A percentile compares a stretch with the other conserved stretches of the same genome.
These are phyloP conservation scores for Machimus atricapillus DNA, from an alignment of 2,888 invertebrate genomes.

Conservation along the genomic window DNA sequence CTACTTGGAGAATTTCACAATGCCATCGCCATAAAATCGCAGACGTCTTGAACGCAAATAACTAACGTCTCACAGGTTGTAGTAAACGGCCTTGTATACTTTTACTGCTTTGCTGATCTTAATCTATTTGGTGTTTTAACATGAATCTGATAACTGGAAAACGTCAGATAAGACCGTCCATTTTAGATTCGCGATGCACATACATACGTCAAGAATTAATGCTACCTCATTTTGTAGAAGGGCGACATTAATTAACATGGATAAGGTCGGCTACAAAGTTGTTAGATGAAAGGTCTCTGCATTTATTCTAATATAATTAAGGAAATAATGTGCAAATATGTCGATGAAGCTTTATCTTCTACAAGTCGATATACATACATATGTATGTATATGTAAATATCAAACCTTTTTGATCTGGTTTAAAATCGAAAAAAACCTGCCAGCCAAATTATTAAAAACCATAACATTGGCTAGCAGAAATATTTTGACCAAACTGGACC, in stretches of 20 bases:
- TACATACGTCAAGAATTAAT: neutral
- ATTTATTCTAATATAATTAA: neutral
- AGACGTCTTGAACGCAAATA: neutral
- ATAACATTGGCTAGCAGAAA: too few species aligned
- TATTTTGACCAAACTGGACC: too few species aligned
- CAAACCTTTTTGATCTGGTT: too few species aligned
- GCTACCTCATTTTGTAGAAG: neutral
- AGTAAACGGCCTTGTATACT: neutral
- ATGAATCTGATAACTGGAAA: neutral
- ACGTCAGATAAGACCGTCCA: neutral
- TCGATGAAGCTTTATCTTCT: too few species aligned
- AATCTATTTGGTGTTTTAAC: neutral
- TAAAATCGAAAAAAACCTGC: too few species aligned
- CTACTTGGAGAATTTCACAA: neutral
- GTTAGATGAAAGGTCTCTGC: neutral
- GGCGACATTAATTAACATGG: neutral
- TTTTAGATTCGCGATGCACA: neutral
- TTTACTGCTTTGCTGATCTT: neutral
- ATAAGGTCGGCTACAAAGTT: neutral
- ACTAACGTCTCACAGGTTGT: neutral
- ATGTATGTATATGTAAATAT: too few species aligned
- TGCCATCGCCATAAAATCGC: neutral
- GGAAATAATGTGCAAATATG: too few species aligned
- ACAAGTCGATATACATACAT: too few species aligned
- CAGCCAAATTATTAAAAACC: too few species aligned